phyloP scores from a whole-genome alignment of 2,888 invertebrate genomes.

The Chymomyza fuscimana region DNA sequence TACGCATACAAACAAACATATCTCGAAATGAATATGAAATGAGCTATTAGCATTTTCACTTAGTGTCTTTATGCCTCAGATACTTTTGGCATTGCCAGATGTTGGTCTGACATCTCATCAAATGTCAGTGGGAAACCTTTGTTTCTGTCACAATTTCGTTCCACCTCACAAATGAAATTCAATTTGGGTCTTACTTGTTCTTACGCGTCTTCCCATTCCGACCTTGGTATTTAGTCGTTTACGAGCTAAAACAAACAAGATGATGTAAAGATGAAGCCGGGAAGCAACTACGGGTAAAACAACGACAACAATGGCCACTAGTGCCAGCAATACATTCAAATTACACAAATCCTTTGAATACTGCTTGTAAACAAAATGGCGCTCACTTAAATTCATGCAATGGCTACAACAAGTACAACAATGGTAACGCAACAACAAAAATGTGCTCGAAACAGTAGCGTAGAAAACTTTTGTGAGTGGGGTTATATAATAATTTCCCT shows the following conservation, averaged over 20 bases:
- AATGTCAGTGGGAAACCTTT: slow-evolving; percentile 13
- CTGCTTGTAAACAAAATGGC: slow-evolving; percentile 45
- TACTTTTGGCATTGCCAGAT: neutral
- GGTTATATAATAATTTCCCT: too few species aligned
- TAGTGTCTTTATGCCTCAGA: neutral
- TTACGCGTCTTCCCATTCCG: neutral
- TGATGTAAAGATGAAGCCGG: slow-evolving; percentile 19
- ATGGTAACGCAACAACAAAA: neutral
- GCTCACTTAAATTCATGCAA: slow-evolving; percentile 32
- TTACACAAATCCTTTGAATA: slow-evolving; percentile 55
- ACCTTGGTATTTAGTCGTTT: slow-evolving; percentile 21
- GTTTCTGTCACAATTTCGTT: slow-evolving; percentile 29
- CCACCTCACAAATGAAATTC: slow-evolving; percentile 9
- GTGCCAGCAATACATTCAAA: slow-evolving; percentile 31
- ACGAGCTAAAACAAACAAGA: slow-evolving; percentile 16
- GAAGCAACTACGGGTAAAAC: slow-evolving; percentile 11
- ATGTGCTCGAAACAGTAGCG: neutral
- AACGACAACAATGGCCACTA: slow-evolving; percentile 35
- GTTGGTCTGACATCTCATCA: neutral
- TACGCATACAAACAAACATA: neutral
- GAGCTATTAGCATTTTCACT: neutral
- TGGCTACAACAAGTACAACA: slow-evolving; percentile 16
- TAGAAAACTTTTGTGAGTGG: neutral
- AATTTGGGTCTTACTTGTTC: neutral
- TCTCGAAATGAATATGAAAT: neutral